Conservation (phyloP, 1,140 invertebrate genomes). For the Plectrocnemia conspersa region DNA sequence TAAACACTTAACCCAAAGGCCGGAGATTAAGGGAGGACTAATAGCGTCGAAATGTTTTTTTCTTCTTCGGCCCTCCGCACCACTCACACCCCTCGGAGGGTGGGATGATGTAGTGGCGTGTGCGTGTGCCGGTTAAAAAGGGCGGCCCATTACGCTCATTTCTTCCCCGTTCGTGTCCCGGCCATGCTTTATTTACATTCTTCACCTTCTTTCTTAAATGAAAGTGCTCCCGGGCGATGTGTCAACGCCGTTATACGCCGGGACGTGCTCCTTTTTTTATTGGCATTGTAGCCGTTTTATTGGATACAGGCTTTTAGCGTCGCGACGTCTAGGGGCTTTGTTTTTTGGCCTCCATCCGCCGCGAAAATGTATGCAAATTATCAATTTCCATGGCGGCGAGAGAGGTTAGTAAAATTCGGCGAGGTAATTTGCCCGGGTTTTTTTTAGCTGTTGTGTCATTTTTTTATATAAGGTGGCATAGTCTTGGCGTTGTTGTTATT, state of each 20-base stretch:
- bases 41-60: slow-evolving; percentile 32
- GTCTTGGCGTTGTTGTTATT: too few species aligned
- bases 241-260: slow-evolving; percentile 19
- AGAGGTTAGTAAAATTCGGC: background rate
- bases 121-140: slow-evolving; percentile 1
- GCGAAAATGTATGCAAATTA: slow-evolving; percentile 14
- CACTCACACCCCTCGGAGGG: background rate
- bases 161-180: slow-evolving; percentile 8
- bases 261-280: slow-evolving; percentile 10
- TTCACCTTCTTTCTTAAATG: slow-evolving; percentile 21
- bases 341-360: background rate
- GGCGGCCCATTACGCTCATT: slow-evolving; percentile 16
- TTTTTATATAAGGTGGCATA: too few species aligned
- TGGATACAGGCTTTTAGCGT: slow-evolving; percentile 11
- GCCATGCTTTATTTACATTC: slow-evolving; percentile 31
- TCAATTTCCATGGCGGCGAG: background rate
- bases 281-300: slow-evolving; percentile 14
- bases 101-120: background rate
- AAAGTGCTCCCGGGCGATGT: slow-evolving; percentile 17
- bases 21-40: slow-evolving; percentile 32
- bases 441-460: background rate
- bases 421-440: background rate
- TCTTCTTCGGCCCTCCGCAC: background rate
- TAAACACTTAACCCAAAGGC: slow-evolving; percentile 33
- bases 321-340: background rate